A percentile compares a stretch with the other conserved stretches of the same genome.
phyloP scores from a whole-genome alignment of 2,888 invertebrate genomes.

The Microplitis deprimator region DNA sequence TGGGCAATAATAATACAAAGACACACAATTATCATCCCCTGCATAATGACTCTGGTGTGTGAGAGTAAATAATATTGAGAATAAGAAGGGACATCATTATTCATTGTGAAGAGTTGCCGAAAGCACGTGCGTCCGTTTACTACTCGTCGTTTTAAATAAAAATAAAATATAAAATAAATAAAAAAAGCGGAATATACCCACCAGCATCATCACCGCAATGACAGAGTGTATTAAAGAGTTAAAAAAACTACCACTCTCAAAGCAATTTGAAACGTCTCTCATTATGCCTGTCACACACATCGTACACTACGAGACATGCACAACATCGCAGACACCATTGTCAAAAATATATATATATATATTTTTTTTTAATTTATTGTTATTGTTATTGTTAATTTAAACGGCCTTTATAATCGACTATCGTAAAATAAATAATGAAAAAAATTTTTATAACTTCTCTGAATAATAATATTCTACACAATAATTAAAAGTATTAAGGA shows the following conservation, averaged over 20 bases:
- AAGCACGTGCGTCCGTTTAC: conserved; percentile 27
- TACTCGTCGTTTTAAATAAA: not conserved
- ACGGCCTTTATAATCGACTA: not conserved
- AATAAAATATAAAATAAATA: not conserved
- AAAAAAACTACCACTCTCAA: not conserved
- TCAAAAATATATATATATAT: not conserved
- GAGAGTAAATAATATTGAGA: not conserved
- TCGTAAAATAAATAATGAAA: not conserved
- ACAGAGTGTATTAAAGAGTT: not conserved
- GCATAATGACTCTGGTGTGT: too few relatives aligned
- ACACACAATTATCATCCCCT: too few relatives aligned
- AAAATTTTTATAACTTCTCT: not conserved
- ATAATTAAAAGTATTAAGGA: not conserved
- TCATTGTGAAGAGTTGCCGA: conserved; percentile 20
- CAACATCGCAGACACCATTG: conserved; percentile 14
- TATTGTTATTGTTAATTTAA: not conserved
- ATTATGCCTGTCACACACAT: conserved; percentile 23
- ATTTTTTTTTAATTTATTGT: not conserved
- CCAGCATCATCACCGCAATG: not conserved
- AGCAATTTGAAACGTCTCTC: conserved; percentile 15
- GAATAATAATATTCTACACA: not conserved
- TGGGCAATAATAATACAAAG: too few relatives aligned
- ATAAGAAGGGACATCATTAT: conserved; percentile 10
- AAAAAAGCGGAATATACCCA: not conserved
- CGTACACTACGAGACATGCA: conserved; percentile 7